phyloP scores from a whole-genome alignment of 2,797 vertebrate species.

The Rallus crepitans region DNA sequence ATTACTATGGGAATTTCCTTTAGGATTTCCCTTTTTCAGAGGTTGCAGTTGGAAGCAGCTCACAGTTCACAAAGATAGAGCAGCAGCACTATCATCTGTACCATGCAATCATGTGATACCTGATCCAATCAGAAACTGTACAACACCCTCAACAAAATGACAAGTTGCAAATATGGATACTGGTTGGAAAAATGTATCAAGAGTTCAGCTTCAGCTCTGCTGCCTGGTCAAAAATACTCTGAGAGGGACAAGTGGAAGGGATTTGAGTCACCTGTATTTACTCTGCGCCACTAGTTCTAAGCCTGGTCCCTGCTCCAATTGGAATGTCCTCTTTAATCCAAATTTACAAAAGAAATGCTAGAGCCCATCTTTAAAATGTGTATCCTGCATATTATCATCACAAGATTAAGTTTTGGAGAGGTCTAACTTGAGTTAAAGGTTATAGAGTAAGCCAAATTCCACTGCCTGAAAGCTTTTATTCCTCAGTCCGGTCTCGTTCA shows the following conservation, averaged over 20 bases:
- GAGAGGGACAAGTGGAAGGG: not conserved
- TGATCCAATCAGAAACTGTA: not conserved
- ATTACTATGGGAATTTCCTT: not conserved
- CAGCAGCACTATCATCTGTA: conserved; percentile 23
- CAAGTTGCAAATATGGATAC: conserved; percentile 52
- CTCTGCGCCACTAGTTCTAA: not conserved
- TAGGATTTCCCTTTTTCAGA: not conserved
- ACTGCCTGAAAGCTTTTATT: conserved; percentile 6
- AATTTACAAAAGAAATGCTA: not conserved
- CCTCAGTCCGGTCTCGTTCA: conserved; percentile 3
- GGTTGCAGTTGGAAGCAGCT: conserved; percentile 21
- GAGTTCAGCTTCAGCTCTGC: not conserved
- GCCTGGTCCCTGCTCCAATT: not conserved
- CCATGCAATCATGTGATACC: conserved; percentile 64
- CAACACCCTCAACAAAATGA: conserved; percentile 64
- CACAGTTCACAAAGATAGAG: not conserved
- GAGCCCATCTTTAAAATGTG: not conserved
- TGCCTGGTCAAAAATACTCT: not conserved
- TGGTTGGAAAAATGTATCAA: not conserved
- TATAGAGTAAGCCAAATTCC: conserved; percentile 44
- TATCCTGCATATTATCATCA: not conserved
- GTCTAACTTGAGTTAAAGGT: not conserved
- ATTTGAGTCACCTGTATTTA: not conserved
- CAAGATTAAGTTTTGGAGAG: not conserved
- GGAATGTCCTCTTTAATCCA: not conserved